Evolutionary conservation across 2,888 invertebrate genomes (phyloP).

Genomic region (Cephus runcator): DNA sequence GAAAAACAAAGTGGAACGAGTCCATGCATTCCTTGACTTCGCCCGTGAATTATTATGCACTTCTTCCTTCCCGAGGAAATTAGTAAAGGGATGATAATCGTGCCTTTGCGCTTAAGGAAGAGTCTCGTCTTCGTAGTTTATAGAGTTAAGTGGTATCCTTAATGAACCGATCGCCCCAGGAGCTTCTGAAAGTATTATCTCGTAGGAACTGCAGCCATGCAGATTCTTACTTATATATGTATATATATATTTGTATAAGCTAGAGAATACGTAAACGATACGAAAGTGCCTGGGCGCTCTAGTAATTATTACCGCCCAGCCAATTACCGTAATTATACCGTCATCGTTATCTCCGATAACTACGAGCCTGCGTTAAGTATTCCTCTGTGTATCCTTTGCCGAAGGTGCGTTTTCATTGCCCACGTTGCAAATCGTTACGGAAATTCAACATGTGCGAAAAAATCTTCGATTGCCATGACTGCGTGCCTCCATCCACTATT

Average conservation of each 20-base stretch:
- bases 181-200: not conserved
- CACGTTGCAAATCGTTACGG: conserved; percentile 24
- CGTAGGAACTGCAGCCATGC: not conserved
- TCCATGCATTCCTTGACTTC: not conserved
- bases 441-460: conserved; percentile 23
- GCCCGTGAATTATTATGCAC: not conserved
- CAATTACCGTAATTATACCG: conserved; percentile 54
- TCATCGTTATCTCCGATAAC: conserved; percentile 40
- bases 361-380: not conserved
- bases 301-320: conserved; percentile 41
- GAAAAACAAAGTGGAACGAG: not conserved
- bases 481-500: not conserved
- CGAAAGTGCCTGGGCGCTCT: conserved; percentile 14
- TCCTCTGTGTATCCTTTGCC: conserved; percentile 17
- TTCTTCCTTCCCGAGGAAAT: not conserved
- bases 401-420: conserved; percentile 22
- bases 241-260: conserved; percentile 2
- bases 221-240: not conserved
- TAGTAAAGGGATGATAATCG: not conserved
- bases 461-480: conserved; percentile 27
- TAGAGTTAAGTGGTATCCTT: conserved; percentile 22
- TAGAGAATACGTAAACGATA: conserved; percentile 1
- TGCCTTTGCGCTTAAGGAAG: not conserved
- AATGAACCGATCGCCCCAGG: conserved; percentile 27
- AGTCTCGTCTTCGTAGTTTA: not conserved